Percentiles rank a stretch among this genome's conserved stretches.
Evolutionary conservation across 2,888 invertebrate genomes (phyloP).

Genomic region (Fabriciana adippe): DNA sequence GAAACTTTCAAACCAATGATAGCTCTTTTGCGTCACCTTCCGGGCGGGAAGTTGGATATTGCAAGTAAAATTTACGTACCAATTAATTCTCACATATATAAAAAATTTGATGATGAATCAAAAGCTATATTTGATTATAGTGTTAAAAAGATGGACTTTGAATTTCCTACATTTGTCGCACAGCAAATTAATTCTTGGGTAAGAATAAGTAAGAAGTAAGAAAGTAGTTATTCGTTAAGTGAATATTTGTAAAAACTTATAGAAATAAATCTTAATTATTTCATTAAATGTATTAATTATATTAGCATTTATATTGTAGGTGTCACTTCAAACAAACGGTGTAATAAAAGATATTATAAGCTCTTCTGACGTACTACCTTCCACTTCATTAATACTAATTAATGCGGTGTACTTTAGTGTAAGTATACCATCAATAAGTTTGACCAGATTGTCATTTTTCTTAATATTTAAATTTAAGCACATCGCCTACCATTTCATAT

Average conservation of each 20-base stretch:
- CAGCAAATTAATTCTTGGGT: conserved; percentile 53
- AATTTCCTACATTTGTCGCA: conserved; percentile 59
- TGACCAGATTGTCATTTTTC: no score
- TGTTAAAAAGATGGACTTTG: conserved; percentile 81
- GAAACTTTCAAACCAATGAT: conserved; percentile 43
- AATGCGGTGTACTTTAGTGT: conserved; percentile 92
- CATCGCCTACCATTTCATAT: no score
- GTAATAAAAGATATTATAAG: conserved; percentile 88
- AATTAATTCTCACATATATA: conserved; percentile 57
- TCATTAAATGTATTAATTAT: background rate
- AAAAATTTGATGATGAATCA: conserved; percentile 73
- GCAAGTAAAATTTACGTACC: conserved; percentile 86
- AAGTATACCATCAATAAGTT: conserved; percentile 38
- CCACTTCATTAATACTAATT: conserved; percentile 85
- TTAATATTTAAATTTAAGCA: no score
- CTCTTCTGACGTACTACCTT: conserved; percentile 66
- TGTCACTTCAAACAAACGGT: conserved; percentile 86
- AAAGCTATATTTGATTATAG: conserved; percentile 80
- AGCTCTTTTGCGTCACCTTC: conserved; percentile 42
- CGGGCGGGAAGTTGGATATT: conserved; percentile 79
- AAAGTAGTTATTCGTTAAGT: background rate
- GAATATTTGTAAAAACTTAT: no score
- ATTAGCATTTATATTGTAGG: conserved; percentile 48
- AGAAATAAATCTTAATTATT: no score
- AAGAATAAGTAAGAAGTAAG: conserved; percentile 22